A percentile compares a stretch with the other conserved stretches of the same genome.
Evolutionary conservation across 2,113 vertebrate genomes (phyloP).

Genomic region (Crotalus viridis): DNA sequence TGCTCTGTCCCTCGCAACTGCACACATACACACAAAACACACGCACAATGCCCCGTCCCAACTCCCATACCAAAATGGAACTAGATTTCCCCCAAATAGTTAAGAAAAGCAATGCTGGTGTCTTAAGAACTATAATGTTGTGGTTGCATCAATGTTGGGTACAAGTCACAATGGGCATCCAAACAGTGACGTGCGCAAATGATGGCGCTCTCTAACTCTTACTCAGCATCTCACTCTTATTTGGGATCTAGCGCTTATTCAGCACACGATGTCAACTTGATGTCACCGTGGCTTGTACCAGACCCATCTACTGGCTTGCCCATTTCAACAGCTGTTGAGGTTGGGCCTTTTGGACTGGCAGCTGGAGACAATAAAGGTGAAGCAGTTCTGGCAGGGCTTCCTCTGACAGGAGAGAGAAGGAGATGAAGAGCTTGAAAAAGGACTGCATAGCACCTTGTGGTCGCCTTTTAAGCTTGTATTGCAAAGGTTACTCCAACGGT

Average conservation of each 20-base stretch:
- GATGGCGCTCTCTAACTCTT: background rate
- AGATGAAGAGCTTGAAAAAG: background rate
- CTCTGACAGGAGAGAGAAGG: constrained; percentile 39
- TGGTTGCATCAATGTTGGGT: constrained; percentile 10
- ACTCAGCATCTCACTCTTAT: background rate
- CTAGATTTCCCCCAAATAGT: constrained; percentile 54
- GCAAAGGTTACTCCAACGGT: constrained; percentile 21
- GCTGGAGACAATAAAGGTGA: constrained; percentile 65
- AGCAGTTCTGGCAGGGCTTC: constrained; percentile 40
- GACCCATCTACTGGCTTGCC: background rate
- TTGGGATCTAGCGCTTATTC: background rate
- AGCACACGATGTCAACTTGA: background rate
- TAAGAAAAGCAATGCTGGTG: constrained; percentile 44
- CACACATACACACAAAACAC: background rate
- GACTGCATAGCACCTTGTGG: constrained; percentile 50
- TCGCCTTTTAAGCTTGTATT: constrained; percentile 45
- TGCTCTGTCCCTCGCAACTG: constrained; percentile 22
- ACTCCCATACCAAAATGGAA: constrained; percentile 19
- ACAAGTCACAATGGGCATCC: background rate
- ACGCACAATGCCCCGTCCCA: background rate
- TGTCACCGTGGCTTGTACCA: background rate
- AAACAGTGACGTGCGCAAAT: background rate
- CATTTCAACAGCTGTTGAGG: constrained; percentile 60
- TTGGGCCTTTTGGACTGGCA: constrained; percentile 44
- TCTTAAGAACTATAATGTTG: constrained; percentile 16